A percentile compares a stretch with the other conserved stretches of the same genome.
phyloP scores from a whole-genome alignment of 2,888 invertebrate genomes.

The Torymus aiolomorphi region DNA sequence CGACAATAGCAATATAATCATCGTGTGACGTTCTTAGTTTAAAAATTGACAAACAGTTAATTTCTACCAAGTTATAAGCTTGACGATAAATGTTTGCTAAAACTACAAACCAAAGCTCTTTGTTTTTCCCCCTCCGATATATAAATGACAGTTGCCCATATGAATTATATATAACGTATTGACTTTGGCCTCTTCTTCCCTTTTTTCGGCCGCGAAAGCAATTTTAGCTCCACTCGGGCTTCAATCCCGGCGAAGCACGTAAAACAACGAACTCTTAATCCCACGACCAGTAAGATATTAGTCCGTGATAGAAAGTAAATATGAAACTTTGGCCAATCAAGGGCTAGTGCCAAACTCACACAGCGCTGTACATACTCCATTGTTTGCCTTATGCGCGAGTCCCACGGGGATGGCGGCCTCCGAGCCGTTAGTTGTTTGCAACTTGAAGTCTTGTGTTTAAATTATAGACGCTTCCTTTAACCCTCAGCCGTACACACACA shows the following conservation, averaged over 20 bases:
- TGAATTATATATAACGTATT: too few species aligned
- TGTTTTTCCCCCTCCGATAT: too few species aligned
- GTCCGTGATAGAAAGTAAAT: not conserved
- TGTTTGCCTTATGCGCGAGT: conserved; percentile 24
- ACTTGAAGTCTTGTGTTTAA: conserved; percentile 11
- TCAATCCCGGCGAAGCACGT: not conserved
- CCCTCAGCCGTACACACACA: too few species aligned
- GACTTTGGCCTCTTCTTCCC: too few species aligned
- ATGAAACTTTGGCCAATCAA: not conserved
- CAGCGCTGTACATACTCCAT: not conserved
- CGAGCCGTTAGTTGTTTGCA: conserved; percentile 3
- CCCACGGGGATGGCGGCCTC: not conserved
- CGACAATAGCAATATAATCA: too few species aligned
- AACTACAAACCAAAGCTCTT: too few species aligned
- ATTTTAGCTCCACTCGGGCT: not conserved
- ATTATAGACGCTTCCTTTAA: conserved; percentile 17
- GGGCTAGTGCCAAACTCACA: not conserved
- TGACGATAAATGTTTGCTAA: too few species aligned
- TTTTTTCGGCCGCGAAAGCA: too few species aligned
- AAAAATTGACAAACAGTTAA: too few species aligned
- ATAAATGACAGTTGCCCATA: too few species aligned
- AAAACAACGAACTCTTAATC: not conserved
- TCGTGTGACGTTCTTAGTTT: too few species aligned
- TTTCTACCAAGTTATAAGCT: too few species aligned
- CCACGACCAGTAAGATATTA: not conserved